A percentile compares a stretch with the other conserved stretches of the same genome.
These are phyloP conservation scores for Drosophila anomelani DNA, from an alignment of 2,888 invertebrate genomes.

Conservation along the genomic window DNA sequence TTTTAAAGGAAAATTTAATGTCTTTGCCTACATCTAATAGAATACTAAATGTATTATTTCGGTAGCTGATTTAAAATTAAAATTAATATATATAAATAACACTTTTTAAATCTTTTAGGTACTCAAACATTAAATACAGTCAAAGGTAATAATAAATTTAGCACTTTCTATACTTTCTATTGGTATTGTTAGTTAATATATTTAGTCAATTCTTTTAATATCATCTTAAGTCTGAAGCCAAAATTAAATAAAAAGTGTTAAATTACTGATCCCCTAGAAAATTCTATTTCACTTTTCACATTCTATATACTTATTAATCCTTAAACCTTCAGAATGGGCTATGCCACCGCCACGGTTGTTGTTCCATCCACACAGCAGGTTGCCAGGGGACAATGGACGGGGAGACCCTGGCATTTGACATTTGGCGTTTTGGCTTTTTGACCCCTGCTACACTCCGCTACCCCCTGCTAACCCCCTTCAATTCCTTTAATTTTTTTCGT, in stretches of 20 bases:
- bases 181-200: too few relatives aligned
- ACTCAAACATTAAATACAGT: background rate
- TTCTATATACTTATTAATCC: conserved; percentile 25
- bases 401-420: conserved; percentile 66
- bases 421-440: conserved; percentile 69
- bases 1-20: background rate
- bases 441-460: conserved; percentile 19
- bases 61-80: background rate
- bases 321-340: conserved; percentile 30
- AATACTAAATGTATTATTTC: background rate
- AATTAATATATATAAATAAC: background rate
- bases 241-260: too few relatives aligned
- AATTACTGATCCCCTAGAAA: background rate
- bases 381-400: conserved; percentile 47
- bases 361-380: conserved; percentile 47
- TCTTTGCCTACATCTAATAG: background rate
- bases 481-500: conserved; percentile 3
- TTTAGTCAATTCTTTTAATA: too few relatives aligned
- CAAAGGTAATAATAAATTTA: background rate
- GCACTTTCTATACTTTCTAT: too few relatives aligned
- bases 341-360: conserved; percentile 6
- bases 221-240: too few relatives aligned
- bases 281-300: conserved; percentile 4
- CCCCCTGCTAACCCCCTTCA: conserved; percentile 18
- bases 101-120: background rate